These are phyloP conservation scores for Nothobranchius furzeri DNA, from an alignment of 2,113 vertebrate genomes.

Conservation along the genomic window DNA sequence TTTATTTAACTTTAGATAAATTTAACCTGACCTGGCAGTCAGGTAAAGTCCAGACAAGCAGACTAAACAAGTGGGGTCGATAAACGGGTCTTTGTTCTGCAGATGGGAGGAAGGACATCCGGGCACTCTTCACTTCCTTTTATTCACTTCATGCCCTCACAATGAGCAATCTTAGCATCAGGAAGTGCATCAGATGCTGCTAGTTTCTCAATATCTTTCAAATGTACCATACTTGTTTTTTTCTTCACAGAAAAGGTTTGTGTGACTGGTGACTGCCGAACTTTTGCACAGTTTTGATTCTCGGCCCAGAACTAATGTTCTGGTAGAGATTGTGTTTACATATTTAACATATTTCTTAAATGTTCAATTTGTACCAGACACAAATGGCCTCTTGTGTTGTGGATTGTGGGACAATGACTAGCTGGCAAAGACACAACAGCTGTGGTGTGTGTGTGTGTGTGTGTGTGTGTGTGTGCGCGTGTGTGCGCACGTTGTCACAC, in stretches of 20 bases:
- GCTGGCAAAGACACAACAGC: conserved; percentile 33
- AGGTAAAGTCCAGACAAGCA: conserved; percentile 26
- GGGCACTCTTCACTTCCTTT: conserved; percentile 8
- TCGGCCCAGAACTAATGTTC: conserved; percentile 16
- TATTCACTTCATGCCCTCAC: conserved; percentile 14
- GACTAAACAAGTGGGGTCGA: conserved; percentile 34
- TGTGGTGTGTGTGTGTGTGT: conserved; percentile 28
- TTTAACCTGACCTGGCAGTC: conserved; percentile 13
- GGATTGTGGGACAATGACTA: conserved; percentile 13
- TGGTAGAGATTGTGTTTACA: conserved; percentile 32
- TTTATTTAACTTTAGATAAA: conserved; percentile 1
- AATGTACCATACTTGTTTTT: conserved; percentile 7
- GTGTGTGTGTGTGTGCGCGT: conserved; percentile 27
- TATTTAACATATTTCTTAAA: conserved; percentile 21
- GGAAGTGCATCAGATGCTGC: conserved; percentile 22
- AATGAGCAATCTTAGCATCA: conserved; percentile 9
- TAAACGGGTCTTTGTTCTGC: conserved; percentile 16
- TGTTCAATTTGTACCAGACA: conserved; percentile 17
- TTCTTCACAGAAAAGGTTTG: neutral
- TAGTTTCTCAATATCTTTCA: conserved; percentile 3
- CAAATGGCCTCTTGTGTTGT: conserved; percentile 11
- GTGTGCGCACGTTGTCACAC: conserved; percentile 23
- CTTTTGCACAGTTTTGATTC: conserved; percentile 2
- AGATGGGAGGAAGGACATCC: conserved; percentile 3
- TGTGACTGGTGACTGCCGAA: conserved; percentile 16